phyloP scores from a whole-genome alignment of 2,797 vertebrate genomes.

The Intellagama lesueurii region DNA sequence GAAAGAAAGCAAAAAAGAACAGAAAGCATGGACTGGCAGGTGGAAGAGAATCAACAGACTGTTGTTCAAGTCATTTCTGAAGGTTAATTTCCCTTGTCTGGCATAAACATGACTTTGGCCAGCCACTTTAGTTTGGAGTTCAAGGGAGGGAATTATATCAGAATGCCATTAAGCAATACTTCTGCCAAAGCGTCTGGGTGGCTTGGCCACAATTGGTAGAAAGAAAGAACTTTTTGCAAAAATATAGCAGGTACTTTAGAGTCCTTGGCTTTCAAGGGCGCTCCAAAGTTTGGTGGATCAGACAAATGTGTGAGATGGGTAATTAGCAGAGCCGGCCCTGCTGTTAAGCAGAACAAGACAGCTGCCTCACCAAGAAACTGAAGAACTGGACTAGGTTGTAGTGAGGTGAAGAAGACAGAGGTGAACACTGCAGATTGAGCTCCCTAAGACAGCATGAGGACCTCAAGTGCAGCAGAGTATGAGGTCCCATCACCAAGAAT shows the following conservation, averaged over 20 bases:
- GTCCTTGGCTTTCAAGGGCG: not conserved
- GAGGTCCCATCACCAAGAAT: too few relatives aligned
- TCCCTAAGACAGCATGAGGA: too few relatives aligned
- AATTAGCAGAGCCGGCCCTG: too few relatives aligned
- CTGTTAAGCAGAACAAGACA: too few relatives aligned
- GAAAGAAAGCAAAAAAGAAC: too few relatives aligned
- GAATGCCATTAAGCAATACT: constrained; percentile 69
- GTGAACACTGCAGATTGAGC: too few relatives aligned
- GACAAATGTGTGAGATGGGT: not conserved
- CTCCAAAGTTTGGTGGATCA: not conserved
- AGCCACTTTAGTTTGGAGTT: constrained; percentile 71
- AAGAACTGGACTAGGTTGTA: too few relatives aligned
- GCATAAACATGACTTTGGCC: constrained; percentile 74
- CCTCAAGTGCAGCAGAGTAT: too few relatives aligned
- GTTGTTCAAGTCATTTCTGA: constrained; percentile 74
- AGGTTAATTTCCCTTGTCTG: constrained; percentile 80
- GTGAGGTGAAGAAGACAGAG: too few relatives aligned
- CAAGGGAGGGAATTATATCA: constrained; percentile 75
- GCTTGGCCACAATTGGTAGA: not conserved
- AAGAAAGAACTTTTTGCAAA: not conserved
- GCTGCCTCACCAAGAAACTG: not conserved
- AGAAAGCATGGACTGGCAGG: too few relatives aligned
- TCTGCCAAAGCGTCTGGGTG: constrained; percentile 53
- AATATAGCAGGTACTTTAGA: not conserved
- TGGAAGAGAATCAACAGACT: constrained; percentile 29